These are phyloP conservation scores for Tapirus indicus DNA, from an alignment of 2,797 vertebrate species.

Conservation along the genomic window DNA sequence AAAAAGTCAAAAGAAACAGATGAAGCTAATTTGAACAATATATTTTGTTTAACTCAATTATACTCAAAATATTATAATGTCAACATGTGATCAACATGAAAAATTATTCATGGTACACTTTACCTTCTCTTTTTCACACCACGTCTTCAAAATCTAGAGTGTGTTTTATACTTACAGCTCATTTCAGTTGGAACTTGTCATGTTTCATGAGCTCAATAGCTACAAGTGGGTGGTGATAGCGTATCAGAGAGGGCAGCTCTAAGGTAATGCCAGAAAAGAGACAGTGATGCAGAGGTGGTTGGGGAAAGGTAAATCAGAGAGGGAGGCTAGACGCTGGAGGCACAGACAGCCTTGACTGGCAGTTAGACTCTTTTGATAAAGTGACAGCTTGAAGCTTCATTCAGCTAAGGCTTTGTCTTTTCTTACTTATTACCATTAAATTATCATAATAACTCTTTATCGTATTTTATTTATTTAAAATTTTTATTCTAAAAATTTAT, in stretches of 20 bases:
- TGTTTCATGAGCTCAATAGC: neutral
- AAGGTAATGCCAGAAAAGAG: neutral
- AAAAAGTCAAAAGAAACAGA: neutral
- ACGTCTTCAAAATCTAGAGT: neutral
- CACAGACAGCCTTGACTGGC: neutral
- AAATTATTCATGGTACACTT: neutral
- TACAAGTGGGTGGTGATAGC: accelerated
- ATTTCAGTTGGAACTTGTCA: neutral
- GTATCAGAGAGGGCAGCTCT: neutral
- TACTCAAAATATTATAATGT: neutral
- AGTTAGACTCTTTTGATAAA: neutral
- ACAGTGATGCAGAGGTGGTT: neutral
- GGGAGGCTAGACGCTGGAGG: neutral
- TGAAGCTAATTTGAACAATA: neutral
- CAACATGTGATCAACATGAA: neutral
- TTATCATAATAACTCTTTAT: neutral
- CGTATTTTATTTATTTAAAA: neutral
- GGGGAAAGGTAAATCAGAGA: neutral
- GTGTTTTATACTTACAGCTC: neutral
- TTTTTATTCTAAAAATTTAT: neutral
- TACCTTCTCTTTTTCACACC: neutral
- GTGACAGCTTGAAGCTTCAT: neutral
- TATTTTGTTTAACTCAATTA: neutral
- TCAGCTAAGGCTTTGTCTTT: neutral
- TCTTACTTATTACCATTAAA: neutral